Evolutionary conservation across 1,140 invertebrate species (phyloP), one percentile per base, ranked within the genome.

Genomic region (Belonocnema kinseyi): DNA sequence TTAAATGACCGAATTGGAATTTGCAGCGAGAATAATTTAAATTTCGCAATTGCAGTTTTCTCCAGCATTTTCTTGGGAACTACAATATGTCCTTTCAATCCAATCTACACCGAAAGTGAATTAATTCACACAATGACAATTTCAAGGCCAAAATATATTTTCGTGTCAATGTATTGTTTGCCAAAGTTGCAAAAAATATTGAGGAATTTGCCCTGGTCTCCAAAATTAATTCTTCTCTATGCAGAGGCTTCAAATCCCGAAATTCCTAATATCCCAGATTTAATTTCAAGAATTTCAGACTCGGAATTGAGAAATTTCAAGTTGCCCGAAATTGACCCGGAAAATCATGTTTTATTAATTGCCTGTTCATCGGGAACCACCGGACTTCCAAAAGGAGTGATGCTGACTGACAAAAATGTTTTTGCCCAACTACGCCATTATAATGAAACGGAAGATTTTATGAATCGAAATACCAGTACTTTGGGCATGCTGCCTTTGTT

Each of bases 371-470:
- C 95, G 79, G 95, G 95, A 19, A 96, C 95, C 7, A 96, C 95
- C 76, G 95, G 96, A 72, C 85, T 94, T 56, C 95, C 96, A 0
- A 97, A 97, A 89, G 95, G 95, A 40, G 95, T 96, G 0, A 93
- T 95, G 92, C 85, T 96, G 16, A 94, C 94, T 3, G 95, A 96
- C 83, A 87, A 87, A 50, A 95, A 94, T 87, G 85, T 95, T 8
- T 86, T 95, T 7, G 80, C 82, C 12, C 61, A 66, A 66, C n/a
- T 66, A 16, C 26, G 61, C 8, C 26, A 14, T 66, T 66, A 40
- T 40, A 0, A 16, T 40, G 61, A 66, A 66, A n/a, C 14, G 0
- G 11, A 14, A 40, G 12, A 16, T 2, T 26, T 66, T 40, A 14
- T 66, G 13, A 8, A 7, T 14, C 13, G 8, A 40, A 40, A 66